Base-by-base conservation (phyloP, 2,113 vertebrate species). In the human region DNA sequence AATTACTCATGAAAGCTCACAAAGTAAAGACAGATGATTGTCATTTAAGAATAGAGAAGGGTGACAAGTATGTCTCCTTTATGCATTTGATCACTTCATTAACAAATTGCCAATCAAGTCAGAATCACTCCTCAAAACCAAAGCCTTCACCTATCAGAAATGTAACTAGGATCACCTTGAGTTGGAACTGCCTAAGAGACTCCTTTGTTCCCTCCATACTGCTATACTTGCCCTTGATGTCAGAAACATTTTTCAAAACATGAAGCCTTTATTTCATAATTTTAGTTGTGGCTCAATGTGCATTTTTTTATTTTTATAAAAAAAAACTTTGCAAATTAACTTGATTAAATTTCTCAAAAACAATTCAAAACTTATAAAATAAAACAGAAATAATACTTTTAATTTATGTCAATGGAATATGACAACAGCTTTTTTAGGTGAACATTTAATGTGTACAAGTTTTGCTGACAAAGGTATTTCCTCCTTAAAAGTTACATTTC, bases 401-500 rank as follows among this genome's bases (percentile, higher is more conserved):
- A 64, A 81, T 55, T 38, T 79, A 35, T 72, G 7, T 6, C 48
- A 16, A n/a, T 89, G 25, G 45, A 78, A 72, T 2, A 93, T 59
- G 50, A 79, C 20, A 86, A 50, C 6, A 85, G 6, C 8, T 17
- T 68, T 80, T 84, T 92, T 45, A 93, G 43, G 25, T 68, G 61
- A 64, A n/a, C 7, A 66, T 90, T 93, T 64, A 90, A 89, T 57
- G 48, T 79, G 25, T 70, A 88, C 35, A 93, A 89, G 59, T 88
- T 72, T 72, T 94, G 61, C 72, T 78, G 43, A 94, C 13, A 95
- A 96, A 95, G 78, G 20, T 64, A 79, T 96, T 93, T 96, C 59
- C 68, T 92, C 20, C 59, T 94, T 89, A 97, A 96, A 97, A 90
- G 75, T 85, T 89, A 84, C 27, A 90, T 90, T 92, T 97, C 94